phyloP scores from a whole-genome alignment of 2,113 vertebrate genomes.

The Mugil cephalus region DNA sequence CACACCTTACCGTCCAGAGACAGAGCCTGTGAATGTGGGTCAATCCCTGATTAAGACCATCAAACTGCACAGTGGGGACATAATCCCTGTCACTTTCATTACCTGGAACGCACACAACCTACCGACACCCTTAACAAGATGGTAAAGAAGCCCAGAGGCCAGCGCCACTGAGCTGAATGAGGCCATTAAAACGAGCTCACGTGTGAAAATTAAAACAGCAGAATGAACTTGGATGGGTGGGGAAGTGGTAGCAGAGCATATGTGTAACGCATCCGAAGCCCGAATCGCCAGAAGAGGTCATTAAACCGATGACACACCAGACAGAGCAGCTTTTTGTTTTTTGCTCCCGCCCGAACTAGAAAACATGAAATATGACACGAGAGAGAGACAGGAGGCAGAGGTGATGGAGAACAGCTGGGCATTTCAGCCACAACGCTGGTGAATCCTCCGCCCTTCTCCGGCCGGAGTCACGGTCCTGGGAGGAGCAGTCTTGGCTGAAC shows the following conservation, averaged over 20 bases:
- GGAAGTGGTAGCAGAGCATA: neutral
- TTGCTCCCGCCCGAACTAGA: neutral
- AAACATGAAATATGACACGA: neutral
- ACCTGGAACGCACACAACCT: constrained; percentile 59
- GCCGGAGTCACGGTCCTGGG: constrained; percentile 19
- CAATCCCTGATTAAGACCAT: constrained; percentile 79
- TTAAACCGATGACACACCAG: constrained; percentile 14
- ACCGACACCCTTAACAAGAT: constrained; percentile 31
- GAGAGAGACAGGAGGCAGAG: neutral
- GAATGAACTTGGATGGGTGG: constrained; percentile 4
- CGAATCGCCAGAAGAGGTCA: constrained; percentile 19
- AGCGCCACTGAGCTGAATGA: constrained; percentile 6
- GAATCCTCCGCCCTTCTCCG: neutral
- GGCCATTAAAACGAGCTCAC: constrained; percentile 41
- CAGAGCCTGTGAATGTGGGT: constrained; percentile 66
- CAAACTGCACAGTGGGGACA: constrained; percentile 50
- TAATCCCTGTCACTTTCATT: constrained; percentile 76
- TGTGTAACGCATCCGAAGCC: constrained; percentile 11
- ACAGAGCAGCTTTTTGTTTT: neutral
- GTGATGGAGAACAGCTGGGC: constrained; percentile 21
- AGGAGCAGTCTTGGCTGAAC: constrained; percentile 39
- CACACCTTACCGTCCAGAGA: constrained; percentile 61
- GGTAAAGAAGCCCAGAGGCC: constrained; percentile 27
- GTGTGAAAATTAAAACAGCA: constrained; percentile 43
- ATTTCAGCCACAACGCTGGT: constrained; percentile 1